Evolutionary conservation across 2,888 invertebrate genomes (phyloP).

Genomic region (Drosophila flavopinicola): DNA sequence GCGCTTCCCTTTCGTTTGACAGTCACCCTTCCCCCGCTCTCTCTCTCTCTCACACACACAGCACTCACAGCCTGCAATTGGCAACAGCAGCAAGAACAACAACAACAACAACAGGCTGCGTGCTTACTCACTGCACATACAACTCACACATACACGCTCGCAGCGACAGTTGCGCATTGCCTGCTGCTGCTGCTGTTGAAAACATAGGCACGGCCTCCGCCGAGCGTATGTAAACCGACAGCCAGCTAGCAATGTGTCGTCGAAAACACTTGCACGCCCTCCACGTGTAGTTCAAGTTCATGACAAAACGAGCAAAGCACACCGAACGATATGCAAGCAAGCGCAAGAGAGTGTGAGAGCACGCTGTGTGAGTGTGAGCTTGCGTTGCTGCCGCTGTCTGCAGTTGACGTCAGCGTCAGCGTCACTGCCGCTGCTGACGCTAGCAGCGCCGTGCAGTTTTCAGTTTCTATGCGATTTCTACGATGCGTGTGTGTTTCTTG

Average conservation of each 20-base stretch:
- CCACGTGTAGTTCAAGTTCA: slow-evolving; percentile 85
- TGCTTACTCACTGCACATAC: slow-evolving; percentile 67
- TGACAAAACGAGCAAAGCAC: slow-evolving; percentile 64
- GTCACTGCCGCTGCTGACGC: slow-evolving; percentile 29
- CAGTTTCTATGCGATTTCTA: slow-evolving; percentile 11
- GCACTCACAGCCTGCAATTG: slow-evolving; percentile 33
- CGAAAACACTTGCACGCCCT: slow-evolving; percentile 81
- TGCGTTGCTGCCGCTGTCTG: slow-evolving; percentile 41
- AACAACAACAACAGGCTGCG: slow-evolving; percentile 27
- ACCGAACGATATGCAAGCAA: slow-evolving; percentile 39
- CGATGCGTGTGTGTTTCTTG: slow-evolving; percentile 3
- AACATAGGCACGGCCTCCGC: slow-evolving; percentile 73
- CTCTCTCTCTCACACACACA: slow-evolving; percentile 4
- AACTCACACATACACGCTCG: slow-evolving; percentile 18
- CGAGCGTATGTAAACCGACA: slow-evolving; percentile 13
- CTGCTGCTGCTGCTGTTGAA: slow-evolving; percentile 56
- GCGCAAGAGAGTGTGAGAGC: slow-evolving; percentile 43
- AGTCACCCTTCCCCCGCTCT: slow-evolving; percentile 27
- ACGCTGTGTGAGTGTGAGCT: slow-evolving; percentile 36
- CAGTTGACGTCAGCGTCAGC: slow-evolving; percentile 34
- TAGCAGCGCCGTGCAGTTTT: slow-evolving; percentile 58
- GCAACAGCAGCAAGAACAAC: slow-evolving; percentile 22
- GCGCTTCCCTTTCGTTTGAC: slow-evolving; percentile 64
- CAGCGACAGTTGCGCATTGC: slow-evolving; percentile 57
- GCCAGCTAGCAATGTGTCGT: slow-evolving; percentile 54